phyloP scores from a whole-genome alignment of 2,797 vertebrate genomes.

The Poeciliopsis infans region DNA sequence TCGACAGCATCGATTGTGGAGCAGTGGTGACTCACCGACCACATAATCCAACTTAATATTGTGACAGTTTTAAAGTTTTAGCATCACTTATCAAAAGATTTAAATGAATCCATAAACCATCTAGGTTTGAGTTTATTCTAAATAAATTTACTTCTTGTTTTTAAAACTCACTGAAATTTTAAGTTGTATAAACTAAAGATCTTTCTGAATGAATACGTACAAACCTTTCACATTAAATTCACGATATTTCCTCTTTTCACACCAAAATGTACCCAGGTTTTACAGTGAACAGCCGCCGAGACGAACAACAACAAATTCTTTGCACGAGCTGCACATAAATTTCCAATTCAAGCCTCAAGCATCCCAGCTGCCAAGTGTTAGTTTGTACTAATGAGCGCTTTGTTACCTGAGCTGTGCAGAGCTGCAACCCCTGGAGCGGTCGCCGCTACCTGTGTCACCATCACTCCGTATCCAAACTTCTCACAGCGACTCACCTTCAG shows the following conservation, averaged over 20 bases:
- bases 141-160: neutral
- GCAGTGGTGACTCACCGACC: neutral
- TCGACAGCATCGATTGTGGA: neutral
- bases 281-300: neutral
- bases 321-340: constrained; percentile 1
- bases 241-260: neutral
- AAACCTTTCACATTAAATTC: neutral
- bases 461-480: constrained; percentile 88
- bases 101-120: neutral
- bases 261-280: neutral
- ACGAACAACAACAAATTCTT: constrained; percentile 8
- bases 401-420: constrained; percentile 87
- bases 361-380: constrained; percentile 16
- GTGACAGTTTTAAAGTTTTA: neutral
- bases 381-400: constrained; percentile 18
- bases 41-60: neutral
- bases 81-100: neutral
- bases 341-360: constrained; percentile 4
- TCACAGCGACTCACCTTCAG: constrained; percentile 87
- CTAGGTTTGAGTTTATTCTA: neutral
- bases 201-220: neutral
- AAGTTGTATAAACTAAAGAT: neutral
- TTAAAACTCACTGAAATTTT: neutral
- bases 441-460: constrained; percentile 90
- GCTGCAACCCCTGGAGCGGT: constrained; percentile 87